A percentile compares a stretch with the other conserved stretches of the same genome.
Conservation (phyloP, 64 coral and sea anemone genomes). For the Anthopleura sola region DNA sequence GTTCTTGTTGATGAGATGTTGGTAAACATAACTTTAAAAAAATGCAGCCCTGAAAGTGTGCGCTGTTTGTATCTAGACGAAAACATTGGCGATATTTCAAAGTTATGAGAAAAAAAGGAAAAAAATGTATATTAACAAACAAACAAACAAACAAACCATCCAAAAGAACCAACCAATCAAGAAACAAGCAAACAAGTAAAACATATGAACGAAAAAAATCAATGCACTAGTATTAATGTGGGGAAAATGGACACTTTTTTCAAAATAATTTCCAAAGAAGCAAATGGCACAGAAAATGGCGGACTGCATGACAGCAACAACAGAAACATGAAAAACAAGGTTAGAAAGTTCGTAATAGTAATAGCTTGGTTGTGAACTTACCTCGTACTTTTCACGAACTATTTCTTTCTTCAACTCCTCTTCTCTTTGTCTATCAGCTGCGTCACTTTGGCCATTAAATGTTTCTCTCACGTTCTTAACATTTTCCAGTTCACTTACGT, state of each 20-base stretch:
- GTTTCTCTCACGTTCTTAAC: slow-evolving; percentile 41
- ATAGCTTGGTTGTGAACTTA: neutral
- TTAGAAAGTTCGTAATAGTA: neutral
- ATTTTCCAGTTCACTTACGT: slow-evolving; percentile 64
- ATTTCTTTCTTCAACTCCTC: neutral
- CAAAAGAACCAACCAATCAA: neutral
- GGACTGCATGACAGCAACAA: too few relatives aligned
- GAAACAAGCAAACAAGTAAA: neutral
- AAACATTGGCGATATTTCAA: too few relatives aligned
- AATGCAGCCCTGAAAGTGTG: too few relatives aligned
- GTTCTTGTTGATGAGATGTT: too few relatives aligned
- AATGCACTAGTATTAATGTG: neutral
- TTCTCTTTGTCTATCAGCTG: neutral
- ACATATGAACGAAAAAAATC: neutral
- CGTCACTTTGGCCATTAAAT: neutral
- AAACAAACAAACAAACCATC: too few relatives aligned
- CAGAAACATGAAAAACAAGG: neutral
- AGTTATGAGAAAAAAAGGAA: too few relatives aligned
- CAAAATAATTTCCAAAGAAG: too few relatives aligned
- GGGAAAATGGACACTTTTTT: too few relatives aligned
- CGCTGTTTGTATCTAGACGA: too few relatives aligned
- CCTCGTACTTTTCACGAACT: neutral
- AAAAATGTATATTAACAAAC: neutral
- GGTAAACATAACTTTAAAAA: too few relatives aligned
- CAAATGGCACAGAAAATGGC: too few relatives aligned